Conservation (phyloP, 2,797 vertebrate species). For the Enteromius argenteus region DNA sequence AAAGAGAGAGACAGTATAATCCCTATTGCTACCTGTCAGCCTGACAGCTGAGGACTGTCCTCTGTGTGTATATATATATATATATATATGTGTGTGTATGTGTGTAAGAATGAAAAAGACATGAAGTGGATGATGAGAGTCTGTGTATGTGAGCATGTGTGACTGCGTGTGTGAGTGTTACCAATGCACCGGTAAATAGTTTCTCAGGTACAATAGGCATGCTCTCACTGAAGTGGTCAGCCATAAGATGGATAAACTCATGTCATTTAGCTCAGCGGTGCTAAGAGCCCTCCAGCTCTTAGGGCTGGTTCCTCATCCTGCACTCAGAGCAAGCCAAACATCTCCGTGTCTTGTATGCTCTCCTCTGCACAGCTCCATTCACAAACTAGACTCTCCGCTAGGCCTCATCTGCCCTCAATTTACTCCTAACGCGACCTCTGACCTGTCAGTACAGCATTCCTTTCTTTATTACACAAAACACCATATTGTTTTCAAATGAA, state of each 20-base stretch:
- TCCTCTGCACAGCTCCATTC: conserved; percentile 37
- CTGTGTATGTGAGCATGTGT: conserved; percentile 20
- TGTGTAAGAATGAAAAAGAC: conserved; percentile 20
- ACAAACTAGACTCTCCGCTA: conserved; percentile 70
- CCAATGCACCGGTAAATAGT: conserved; percentile 47
- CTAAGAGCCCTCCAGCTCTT: conserved; percentile 56
- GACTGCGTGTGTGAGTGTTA: conserved; percentile 27
- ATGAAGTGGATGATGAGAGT: conserved; percentile 40
- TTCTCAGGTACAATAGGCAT: conserved; percentile 51
- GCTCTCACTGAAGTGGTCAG: conserved; percentile 49
- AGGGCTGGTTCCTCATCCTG: conserved; percentile 45
- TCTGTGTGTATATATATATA: not conserved
- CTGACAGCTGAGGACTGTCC: conserved; percentile 69
- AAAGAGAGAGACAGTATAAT: conserved; percentile 65
- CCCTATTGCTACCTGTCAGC: conserved; percentile 70
- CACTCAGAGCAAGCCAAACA: conserved; percentile 27
- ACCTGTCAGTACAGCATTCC: conserved; percentile 85
- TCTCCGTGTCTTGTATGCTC: conserved; percentile 13
- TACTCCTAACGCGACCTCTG: conserved; percentile 88
- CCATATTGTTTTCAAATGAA: conserved; percentile 81
- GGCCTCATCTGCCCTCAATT: conserved; percentile 96
- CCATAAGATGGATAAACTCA: conserved; percentile 48
- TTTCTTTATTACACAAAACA: conserved; percentile 78
- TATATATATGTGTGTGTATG: not conserved
- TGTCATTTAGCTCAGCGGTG: conserved; percentile 50